phyloP scores from a whole-genome alignment of 2,888 invertebrate species.

The Shargacucullia verbasci region DNA sequence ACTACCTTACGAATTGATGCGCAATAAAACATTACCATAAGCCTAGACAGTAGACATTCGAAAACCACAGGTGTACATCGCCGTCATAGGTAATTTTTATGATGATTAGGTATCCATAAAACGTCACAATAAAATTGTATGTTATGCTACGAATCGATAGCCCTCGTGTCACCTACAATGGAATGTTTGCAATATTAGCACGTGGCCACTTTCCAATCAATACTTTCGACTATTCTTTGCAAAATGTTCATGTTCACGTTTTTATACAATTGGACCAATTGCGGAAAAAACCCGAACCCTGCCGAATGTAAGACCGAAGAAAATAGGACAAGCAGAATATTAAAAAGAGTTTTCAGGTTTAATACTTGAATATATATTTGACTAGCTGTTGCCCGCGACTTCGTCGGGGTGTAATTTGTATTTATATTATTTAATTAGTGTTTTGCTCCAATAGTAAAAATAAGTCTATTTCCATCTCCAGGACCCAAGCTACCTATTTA shows the following conservation, averaged over 20 bases:
- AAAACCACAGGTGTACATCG: constrained; percentile 20
- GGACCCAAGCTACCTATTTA: too few species aligned
- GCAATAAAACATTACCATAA: constrained; percentile 22
- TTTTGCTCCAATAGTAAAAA: too few species aligned
- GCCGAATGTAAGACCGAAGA: too few species aligned
- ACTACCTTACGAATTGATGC: too few species aligned
- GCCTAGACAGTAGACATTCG: constrained; percentile 11
- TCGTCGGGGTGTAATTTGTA: too few species aligned
- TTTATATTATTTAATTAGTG: too few species aligned
- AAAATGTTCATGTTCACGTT: constrained; percentile 33
- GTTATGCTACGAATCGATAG: constrained; percentile 34
- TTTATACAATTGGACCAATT: constrained; percentile 3
- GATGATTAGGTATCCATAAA: constrained; percentile 40
- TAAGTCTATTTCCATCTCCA: too few species aligned
- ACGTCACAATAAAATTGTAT: constrained; percentile 11
- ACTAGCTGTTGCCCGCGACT: too few species aligned
- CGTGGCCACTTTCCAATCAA: constrained; percentile 11
- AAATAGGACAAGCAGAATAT: too few species aligned
- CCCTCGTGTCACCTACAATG: constrained; percentile 17
- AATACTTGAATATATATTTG: too few species aligned
- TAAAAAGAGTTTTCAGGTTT: too few species aligned
- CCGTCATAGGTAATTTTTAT: constrained; percentile 16
- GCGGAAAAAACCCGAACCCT: background rate
- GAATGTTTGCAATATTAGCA: constrained; percentile 2
- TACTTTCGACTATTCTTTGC: constrained; percentile 1